Percentiles rank a stretch among this genome's conserved stretches.
These are phyloP conservation scores for Pheucticus melanocephalus DNA, from an alignment of 2,113 vertebrate genomes.

Conservation along the genomic window DNA sequence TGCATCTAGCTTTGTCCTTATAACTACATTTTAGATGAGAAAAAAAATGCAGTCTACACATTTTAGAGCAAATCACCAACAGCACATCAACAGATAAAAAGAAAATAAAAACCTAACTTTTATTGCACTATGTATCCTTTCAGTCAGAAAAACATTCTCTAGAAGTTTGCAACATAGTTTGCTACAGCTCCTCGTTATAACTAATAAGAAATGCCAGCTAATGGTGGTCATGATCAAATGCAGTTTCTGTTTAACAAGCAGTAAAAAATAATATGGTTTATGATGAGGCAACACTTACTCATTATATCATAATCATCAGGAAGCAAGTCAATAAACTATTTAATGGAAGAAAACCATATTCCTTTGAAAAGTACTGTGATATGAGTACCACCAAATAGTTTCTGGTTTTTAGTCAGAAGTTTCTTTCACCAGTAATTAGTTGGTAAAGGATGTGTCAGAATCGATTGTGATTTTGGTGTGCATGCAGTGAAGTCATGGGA, in stretches of 20 bases:
- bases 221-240: neutral
- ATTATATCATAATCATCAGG: conserved; percentile 17
- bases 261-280: conserved; percentile 9
- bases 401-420: conserved; percentile 83
- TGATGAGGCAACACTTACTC: neutral
- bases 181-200: neutral
- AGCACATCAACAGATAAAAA: neutral
- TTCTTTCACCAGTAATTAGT: conserved; percentile 75
- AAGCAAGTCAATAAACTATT: conserved; percentile 79
- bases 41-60: neutral
- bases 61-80: neutral
- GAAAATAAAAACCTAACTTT: neutral
- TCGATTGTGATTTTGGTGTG: conserved; percentile 64
- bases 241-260: neutral
- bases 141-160: neutral
- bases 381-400: conserved; percentile 69
- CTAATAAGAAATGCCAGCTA: neutral
- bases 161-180: neutral
- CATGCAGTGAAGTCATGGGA: conserved; percentile 41
- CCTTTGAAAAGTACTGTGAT: conserved; percentile 55
- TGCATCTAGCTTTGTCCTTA: neutral
- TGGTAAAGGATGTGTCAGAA: conserved; percentile 75
- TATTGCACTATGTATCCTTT: neutral
- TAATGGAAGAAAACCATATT: conserved; percentile 68
- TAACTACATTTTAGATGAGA: neutral